Percentiles rank a stretch among this genome's conserved stretches.
These are phyloP conservation scores for Acanthurus tractus DNA, from an alignment of 2,797 vertebrate genomes.

Conservation along the genomic window DNA sequence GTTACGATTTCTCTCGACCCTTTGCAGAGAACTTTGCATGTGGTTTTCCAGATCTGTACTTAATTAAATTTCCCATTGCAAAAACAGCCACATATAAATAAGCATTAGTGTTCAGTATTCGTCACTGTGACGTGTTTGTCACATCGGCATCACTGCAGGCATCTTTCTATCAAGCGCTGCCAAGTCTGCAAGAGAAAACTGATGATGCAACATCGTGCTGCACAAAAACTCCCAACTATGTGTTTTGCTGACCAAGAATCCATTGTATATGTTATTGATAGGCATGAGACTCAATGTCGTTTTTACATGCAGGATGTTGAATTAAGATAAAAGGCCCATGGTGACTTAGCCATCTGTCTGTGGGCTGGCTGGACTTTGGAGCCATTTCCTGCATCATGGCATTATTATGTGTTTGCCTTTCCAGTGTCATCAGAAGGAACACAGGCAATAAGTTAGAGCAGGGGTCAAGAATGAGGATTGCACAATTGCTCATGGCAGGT, in stretches of 20 bases:
- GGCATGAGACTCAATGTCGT: background rate
- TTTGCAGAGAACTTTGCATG: background rate
- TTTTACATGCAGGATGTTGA: conserved; percentile 12
- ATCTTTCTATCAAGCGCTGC: conserved; percentile 6
- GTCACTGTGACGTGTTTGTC: conserved; percentile 10
- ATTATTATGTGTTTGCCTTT: conserved; percentile 52
- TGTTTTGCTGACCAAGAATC: background rate
- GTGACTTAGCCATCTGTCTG: background rate
- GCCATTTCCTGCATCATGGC: conserved; percentile 41
- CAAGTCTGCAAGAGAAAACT: background rate
- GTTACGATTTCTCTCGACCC: background rate
- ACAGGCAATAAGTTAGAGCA: background rate
- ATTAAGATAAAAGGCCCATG: conserved; percentile 10
- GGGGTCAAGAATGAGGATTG: no score
- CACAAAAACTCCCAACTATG: background rate
- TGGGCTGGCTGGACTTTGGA: conserved; percentile 58
- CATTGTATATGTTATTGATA: background rate
- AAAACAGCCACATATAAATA: conserved; percentile 46
- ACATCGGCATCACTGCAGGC: conserved; percentile 31
- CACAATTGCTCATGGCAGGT: no score
- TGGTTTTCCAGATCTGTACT: background rate
- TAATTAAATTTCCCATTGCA: background rate
- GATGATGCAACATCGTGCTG: background rate
- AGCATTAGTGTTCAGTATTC: conserved; percentile 6
- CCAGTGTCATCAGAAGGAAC: conserved; percentile 1